Evolutionary conservation across 2,888 invertebrate species (phyloP).

Genomic region (Apodemia hepburni): DNA sequence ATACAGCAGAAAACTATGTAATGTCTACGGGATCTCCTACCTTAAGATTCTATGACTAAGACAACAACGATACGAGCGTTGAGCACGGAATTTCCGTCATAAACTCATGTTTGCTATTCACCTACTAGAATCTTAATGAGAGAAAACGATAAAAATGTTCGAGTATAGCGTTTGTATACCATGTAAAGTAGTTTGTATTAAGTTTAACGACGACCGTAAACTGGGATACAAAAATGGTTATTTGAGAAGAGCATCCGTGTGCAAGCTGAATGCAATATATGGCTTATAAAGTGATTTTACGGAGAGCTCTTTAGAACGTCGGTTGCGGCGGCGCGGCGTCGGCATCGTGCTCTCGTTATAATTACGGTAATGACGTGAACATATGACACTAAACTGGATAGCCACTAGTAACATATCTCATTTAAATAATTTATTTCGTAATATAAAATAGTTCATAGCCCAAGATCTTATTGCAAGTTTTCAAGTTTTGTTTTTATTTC

Average conservation of each 20-base stretch:
- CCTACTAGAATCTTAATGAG: slow-evolving; percentile 36
- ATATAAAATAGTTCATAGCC: background rate
- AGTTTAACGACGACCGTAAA: slow-evolving; percentile 42
- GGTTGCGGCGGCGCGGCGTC: slow-evolving; percentile 35
- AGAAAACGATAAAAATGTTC: slow-evolving; percentile 37
- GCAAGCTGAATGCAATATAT: slow-evolving; percentile 43
- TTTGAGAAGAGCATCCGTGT: slow-evolving; percentile 35
- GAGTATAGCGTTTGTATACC: slow-evolving; percentile 31
- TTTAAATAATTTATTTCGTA: slow-evolving; percentile 12
- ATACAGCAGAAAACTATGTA: background rate
- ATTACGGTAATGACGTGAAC: slow-evolving; percentile 44
- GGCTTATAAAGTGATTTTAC: slow-evolving; percentile 63
- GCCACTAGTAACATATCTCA: slow-evolving; percentile 22
- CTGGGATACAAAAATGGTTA: slow-evolving; percentile 48
- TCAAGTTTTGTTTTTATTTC: too few relatives aligned
- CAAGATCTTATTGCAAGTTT: too few relatives aligned
- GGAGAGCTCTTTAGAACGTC: slow-evolving; percentile 49
- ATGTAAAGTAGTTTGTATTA: slow-evolving; percentile 38
- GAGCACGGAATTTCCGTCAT: slow-evolving; percentile 33
- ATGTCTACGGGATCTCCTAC: background rate
- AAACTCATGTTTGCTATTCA: slow-evolving; percentile 35
- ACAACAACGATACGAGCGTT: slow-evolving; percentile 32
- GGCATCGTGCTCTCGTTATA: slow-evolving; percentile 38
- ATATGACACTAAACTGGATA: slow-evolving; percentile 34
- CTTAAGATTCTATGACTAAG: slow-evolving; percentile 19